A percentile compares a stretch with the other conserved stretches of the same genome.
phyloP scores from a whole-genome alignment of 2,797 vertebrate species.

The Numenius phaeopus region DNA sequence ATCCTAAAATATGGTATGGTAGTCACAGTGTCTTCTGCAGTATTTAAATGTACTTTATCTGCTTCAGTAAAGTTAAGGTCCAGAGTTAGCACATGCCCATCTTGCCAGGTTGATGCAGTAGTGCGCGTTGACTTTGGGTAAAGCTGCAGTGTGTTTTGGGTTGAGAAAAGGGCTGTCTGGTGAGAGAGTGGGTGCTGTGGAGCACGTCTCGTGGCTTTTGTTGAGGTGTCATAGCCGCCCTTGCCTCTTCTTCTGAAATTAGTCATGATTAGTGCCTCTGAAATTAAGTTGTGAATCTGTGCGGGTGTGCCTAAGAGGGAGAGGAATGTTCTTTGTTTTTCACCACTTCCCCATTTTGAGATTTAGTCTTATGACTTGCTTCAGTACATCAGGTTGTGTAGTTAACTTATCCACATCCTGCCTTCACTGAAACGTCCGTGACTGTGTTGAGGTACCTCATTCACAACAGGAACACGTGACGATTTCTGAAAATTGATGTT shows the following conservation, averaged over 20 bases:
- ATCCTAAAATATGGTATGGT: neutral
- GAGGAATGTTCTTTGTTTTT: neutral
- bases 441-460: neutral
- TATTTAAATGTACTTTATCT: neutral
- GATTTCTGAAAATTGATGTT: neutral
- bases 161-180: neutral
- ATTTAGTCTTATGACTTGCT: constrained; percentile 23
- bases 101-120: neutral
- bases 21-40: neutral
- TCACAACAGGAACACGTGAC: neutral
- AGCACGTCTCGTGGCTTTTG: neutral
- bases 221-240: neutral
- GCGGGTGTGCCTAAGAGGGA: neutral
- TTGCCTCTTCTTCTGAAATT: neutral
- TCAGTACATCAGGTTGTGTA: neutral
- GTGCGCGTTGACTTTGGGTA: accelerated
- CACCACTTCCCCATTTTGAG: constrained; percentile 12
- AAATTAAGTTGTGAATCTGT: neutral
- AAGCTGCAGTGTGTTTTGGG: neutral
- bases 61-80: neutral
- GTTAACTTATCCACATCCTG: neutral
- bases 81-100: accelerated
- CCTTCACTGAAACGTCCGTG: neutral
- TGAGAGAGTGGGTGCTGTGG: neutral
- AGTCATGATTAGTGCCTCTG: neutral